Percentiles rank a stretch among this genome's conserved stretches.
Conservation (phyloP, 2,797 vertebrate genomes). For the Acropternis orthonyx region DNA sequence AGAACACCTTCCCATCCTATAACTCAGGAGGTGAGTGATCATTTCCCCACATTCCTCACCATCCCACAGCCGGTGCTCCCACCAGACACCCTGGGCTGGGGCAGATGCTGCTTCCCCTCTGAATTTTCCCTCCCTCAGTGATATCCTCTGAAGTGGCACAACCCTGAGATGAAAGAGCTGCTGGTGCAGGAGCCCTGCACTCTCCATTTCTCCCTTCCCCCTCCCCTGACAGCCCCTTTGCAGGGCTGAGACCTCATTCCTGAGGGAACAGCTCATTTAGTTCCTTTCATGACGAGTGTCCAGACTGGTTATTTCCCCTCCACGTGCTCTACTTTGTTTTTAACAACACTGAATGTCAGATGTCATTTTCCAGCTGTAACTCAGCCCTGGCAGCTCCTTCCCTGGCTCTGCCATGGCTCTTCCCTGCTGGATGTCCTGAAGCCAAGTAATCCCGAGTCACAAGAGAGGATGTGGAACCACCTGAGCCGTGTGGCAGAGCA, state of each 20-base stretch:
- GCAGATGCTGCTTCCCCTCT: background rate
- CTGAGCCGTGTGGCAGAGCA: background rate
- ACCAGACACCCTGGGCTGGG: background rate
- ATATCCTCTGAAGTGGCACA: background rate
- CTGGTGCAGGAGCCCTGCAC: background rate
- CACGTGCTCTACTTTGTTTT: background rate
- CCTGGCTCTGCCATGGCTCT: background rate
- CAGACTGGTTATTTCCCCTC: background rate
- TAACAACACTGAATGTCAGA: background rate
- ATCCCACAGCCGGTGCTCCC: background rate
- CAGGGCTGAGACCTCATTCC: background rate
- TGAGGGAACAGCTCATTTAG: background rate
- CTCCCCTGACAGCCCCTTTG: background rate
- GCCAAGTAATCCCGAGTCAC: background rate
- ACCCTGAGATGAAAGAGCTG: background rate
- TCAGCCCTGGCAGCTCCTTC: background rate
- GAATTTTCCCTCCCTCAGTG: background rate
- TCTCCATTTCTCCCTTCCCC: rapidly evolving
- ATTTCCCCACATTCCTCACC: background rate
- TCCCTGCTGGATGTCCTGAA: background rate
- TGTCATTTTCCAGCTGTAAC: background rate
- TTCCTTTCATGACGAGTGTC: background rate
- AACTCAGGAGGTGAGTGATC: background rate
- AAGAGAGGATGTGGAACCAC: background rate
- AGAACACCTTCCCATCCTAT: background rate